Evolutionary conservation across 2,888 invertebrate genomes (phyloP).

Genomic region (Pilophorus perplexus): DNA sequence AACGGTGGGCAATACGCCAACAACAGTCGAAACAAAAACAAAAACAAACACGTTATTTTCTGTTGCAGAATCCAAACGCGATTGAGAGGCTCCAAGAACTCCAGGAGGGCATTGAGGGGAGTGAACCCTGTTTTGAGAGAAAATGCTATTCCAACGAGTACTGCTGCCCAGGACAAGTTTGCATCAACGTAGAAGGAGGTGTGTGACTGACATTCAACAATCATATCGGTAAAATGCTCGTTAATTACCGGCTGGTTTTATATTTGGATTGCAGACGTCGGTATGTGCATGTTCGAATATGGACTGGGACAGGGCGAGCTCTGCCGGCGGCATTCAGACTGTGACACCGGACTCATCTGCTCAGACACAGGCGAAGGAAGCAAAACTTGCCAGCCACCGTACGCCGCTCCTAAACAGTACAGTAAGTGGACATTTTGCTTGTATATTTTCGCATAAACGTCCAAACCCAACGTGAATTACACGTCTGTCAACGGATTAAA

Average conservation of each 20-base stretch:
- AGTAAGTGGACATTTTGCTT: conserved; percentile 53
- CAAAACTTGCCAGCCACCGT: conserved; percentile 76
- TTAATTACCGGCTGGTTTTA: too few relatives aligned
- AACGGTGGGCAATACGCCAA: too few relatives aligned
- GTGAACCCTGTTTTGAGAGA: conserved; percentile 70
- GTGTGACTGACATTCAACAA: too few relatives aligned
- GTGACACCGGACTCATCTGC: conserved; percentile 78
- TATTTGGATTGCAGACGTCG: conserved; percentile 56
- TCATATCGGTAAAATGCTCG: too few relatives aligned
- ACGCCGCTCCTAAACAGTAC: conserved; percentile 75
- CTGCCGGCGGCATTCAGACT: conserved; percentile 79
- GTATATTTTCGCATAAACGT: not conserved
- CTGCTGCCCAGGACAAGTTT: conserved; percentile 79
- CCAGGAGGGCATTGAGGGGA: conserved; percentile 60
- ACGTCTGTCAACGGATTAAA: conserved; percentile 10
- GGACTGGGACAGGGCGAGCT: conserved; percentile 78
- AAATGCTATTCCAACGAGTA: conserved; percentile 75
- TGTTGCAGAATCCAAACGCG: conserved; percentile 26
- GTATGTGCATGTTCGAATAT: conserved; percentile 66
- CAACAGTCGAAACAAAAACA: too few relatives aligned
- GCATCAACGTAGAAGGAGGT: conserved; percentile 67
- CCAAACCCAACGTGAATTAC: not conserved
- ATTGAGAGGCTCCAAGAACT: conserved; percentile 49
- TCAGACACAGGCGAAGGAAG: conserved; percentile 58
- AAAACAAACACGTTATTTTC: too few relatives aligned